Evolutionary conservation across 2,113 vertebrate species (phyloP).

Genomic region (Orthonyx spaldingii): DNA sequence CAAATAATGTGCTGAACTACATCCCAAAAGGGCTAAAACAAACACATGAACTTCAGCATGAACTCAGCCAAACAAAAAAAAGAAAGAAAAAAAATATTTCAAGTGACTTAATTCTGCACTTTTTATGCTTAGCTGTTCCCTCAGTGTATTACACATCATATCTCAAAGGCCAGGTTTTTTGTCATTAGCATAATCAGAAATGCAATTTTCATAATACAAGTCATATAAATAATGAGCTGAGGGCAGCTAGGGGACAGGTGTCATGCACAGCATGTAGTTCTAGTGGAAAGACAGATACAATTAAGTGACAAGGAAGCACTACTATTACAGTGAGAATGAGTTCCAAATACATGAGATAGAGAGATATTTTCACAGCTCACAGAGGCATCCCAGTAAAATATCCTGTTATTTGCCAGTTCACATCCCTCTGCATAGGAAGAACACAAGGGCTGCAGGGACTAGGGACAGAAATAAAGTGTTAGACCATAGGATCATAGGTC

Average conservation of each 20-base stretch:
- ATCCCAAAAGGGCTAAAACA: constrained; percentile 80
- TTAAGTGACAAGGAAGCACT: neutral
- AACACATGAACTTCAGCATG: constrained; percentile 76
- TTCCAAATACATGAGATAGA: neutral
- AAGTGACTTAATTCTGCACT: constrained; percentile 49
- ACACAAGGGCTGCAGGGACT: neutral
- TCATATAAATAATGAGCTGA: neutral
- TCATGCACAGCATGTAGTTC: neutral
- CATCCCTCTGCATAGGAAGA: neutral
- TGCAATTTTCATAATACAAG: neutral
- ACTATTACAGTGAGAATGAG: neutral
- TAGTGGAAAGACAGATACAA: neutral
- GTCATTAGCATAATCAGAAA: neutral
- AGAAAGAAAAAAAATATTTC: constrained; percentile 45
- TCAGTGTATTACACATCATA: constrained; percentile 72
- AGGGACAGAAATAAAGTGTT: neutral
- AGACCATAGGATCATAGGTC: neutral
- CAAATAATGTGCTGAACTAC: constrained; percentile 74
- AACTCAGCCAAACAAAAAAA: constrained; percentile 67
- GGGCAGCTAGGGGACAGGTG: neutral
- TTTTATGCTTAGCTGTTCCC: neutral
- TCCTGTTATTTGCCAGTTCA: neutral
- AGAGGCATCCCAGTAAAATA: neutral
- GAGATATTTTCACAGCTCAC: neutral
- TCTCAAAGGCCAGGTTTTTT: constrained; percentile 49